A percentile compares a stretch with the other conserved stretches of the same genome.
phyloP scores from a whole-genome alignment of 23 tunicate genomes.

The Trididemnum nubilum region DNA sequence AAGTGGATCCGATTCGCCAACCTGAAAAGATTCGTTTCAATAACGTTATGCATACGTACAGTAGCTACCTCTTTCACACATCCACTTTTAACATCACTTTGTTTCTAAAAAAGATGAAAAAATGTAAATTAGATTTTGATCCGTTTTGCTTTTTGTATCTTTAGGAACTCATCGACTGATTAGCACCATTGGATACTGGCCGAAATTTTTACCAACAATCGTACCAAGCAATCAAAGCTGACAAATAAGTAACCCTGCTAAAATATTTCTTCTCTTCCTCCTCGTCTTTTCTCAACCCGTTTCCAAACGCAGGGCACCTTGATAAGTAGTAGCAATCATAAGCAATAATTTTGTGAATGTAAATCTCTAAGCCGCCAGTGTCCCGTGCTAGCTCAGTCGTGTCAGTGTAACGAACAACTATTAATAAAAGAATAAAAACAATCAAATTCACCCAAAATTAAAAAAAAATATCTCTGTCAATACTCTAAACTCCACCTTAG shows the following conservation, averaged over 20 bases:
- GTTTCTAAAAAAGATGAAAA: no score
- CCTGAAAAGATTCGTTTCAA: slow-evolving; percentile 31
- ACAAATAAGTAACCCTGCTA: not conserved
- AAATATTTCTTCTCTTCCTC: slow-evolving; percentile 85
- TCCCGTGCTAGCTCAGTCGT: slow-evolving; percentile 66
- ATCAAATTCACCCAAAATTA: not conserved
- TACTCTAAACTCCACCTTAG: no score
- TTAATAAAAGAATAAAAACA: slow-evolving; percentile 1
- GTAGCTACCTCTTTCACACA: not conserved
- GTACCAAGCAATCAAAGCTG: no score
- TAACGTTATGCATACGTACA: not conserved
- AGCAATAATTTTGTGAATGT: slow-evolving; percentile 78
- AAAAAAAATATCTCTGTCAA: not conserved
- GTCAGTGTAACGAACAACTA: slow-evolving; percentile 79
- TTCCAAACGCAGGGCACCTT: slow-evolving; percentile 70
- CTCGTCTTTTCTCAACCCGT: slow-evolving; percentile 79
- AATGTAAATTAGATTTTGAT: no score
- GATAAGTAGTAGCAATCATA: slow-evolving; percentile 84
- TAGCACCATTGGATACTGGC: not conserved
- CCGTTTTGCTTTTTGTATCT: no score
- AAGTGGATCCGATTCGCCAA: slow-evolving; percentile 77
- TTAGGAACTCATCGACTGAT: no score
- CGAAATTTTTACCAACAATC: no score
- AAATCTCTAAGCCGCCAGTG: slow-evolving; percentile 68
- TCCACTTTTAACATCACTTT: no score